These are phyloP conservation scores for Meda fulgida DNA, from an alignment of 2,797 vertebrate genomes.

Conservation along the genomic window DNA sequence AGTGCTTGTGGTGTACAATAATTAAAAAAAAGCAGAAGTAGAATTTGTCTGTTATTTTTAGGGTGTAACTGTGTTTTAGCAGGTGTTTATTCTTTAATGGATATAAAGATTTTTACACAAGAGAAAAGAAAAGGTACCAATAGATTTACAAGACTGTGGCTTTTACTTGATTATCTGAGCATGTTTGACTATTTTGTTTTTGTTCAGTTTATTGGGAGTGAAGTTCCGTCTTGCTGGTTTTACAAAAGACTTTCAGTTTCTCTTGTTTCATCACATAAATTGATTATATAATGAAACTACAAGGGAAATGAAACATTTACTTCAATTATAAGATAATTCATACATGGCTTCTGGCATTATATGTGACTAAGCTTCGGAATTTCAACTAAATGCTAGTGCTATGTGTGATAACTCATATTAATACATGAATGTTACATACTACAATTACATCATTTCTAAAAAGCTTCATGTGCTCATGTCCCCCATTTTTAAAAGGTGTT, in stretches of 20 bases:
- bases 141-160: background rate
- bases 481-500: background rate
- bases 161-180: constrained; percentile 8
- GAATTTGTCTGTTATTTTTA: constrained; percentile 2
- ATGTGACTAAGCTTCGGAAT: background rate
- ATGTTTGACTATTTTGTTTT: background rate
- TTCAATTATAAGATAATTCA: background rate
- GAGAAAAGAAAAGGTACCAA: background rate
- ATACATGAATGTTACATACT: background rate
- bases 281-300: background rate
- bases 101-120: background rate
- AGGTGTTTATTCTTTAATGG: constrained; percentile 9
- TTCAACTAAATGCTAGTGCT: background rate
- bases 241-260: background rate
- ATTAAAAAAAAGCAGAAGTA: constrained; percentile 22
- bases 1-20: constrained; percentile 17
- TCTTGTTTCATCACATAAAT: background rate
- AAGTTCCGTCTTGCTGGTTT: background rate
- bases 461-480: background rate
- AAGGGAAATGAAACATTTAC: no score
- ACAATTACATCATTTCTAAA: background rate
- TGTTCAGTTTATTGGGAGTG: background rate
- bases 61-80: background rate
- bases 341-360: background rate
- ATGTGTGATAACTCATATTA: background rate